A percentile compares a stretch with the other conserved stretches of the same genome.
Conservation (phyloP, 2,113 vertebrate genomes). For the Pandion haliaetus region DNA sequence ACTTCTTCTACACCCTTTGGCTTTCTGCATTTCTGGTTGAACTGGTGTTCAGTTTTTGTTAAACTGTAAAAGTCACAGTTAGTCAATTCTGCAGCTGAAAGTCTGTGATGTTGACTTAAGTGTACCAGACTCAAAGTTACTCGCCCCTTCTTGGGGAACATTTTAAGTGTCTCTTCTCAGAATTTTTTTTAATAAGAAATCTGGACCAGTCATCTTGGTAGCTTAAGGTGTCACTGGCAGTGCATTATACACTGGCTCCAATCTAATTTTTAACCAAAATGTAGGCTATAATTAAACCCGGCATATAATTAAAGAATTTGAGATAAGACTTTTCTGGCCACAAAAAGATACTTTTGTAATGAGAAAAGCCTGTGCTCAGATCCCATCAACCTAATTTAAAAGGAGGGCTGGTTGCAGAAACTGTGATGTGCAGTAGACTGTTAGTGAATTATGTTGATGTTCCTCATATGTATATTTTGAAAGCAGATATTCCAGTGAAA, state of each 20-base stretch:
- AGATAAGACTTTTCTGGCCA: background rate
- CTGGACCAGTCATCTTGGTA: background rate
- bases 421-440: background rate
- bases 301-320: background rate
- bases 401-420: background rate
- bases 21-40: background rate
- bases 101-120: background rate
- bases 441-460: background rate
- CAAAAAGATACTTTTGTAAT: background rate
- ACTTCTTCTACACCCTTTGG: background rate
- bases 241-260: background rate
- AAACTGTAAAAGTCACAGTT: background rate
- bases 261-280: background rate
- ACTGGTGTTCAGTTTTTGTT: background rate
- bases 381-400: background rate
- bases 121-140: background rate
- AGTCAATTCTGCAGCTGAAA: background rate
- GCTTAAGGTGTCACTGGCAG: background rate
- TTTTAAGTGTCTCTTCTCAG: background rate
- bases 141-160: background rate
- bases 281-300: background rate
- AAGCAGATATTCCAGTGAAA: background rate
- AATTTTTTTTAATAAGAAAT: background rate
- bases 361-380: background rate
- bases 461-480: background rate